Base-by-base conservation (phyloP, 2,797 vertebrate genomes). In the Hipposideros larvatus region DNA sequence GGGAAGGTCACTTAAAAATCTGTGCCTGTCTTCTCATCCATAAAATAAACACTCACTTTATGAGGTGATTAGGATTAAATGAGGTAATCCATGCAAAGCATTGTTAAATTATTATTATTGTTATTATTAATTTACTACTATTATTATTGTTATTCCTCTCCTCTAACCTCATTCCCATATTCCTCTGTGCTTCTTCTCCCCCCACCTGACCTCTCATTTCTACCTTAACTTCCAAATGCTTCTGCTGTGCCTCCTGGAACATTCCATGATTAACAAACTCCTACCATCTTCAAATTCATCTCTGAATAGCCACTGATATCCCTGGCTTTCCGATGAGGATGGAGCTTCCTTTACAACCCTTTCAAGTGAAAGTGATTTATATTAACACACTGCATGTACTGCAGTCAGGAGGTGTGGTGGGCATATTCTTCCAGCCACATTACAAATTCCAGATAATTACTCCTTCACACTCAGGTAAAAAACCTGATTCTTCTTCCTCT, bases 321-420 rank as follows among this genome's bases (percentile, higher is more conserved):
- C 71, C n/a, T 46, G 48, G 26, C n/a, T 96, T 96, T 88, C 51
- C 78, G 21, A 24, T 34, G 13, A 95, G 31, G 55, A 31, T 59
- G 6, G 68, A 83, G 48, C 28, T 65, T 79, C 53, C 59, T 11
- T 92, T 66, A 65, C 48, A 77, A 26, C 77, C 10, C 37, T 93
- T 88, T 93, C 34, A 57, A 95, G 18, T 73, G 57, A 90, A 96
- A 82, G 51, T 90, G n/a, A 65, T 34, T 83, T 79, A 61, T 48
- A 86, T 28, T 61, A 73, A 78, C 19, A 71, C 46, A 75, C 10
- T 37, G 8, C 53, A 75, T 65, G 19, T 48, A 48, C 24, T 61
- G 6, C 41, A 77, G n/a, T 83, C 15, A 86, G 73, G 31, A 88
- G 43, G 43, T 68, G 48, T 84, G 15, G 41, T 68, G 11, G 26